Evolutionary conservation across 2,888 invertebrate species (phyloP).

Genomic region (Serrognathus titanus): DNA sequence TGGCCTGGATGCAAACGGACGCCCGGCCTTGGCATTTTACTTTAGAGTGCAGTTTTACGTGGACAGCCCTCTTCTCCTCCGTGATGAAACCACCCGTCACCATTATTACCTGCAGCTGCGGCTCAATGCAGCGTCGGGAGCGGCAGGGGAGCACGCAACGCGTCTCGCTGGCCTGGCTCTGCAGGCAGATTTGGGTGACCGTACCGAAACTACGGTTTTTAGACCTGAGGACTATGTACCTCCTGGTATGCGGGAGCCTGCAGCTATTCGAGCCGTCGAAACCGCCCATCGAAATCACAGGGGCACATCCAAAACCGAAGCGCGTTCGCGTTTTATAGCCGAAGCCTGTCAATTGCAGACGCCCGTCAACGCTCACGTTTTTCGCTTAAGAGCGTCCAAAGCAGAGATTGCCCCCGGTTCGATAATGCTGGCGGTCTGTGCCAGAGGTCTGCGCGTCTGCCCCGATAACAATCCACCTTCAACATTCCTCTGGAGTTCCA

Average conservation of each 20-base stretch:
- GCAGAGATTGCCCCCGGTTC: constrained; percentile 72
- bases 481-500: constrained; percentile 89
- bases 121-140: constrained; percentile 74
- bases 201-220: constrained; percentile 58
- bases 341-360: constrained; percentile 82
- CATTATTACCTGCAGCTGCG: constrained; percentile 94
- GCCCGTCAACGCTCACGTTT: constrained; percentile 84
- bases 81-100: constrained; percentile 88
- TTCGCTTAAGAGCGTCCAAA: constrained; percentile 72
- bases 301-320: constrained; percentile 74
- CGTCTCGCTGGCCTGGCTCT: constrained; percentile 83
- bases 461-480: constrained; percentile 71
- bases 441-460: constrained; percentile 86
- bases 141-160: constrained; percentile 62
- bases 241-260: constrained; percentile 57
- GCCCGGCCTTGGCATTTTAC: constrained; percentile 83
- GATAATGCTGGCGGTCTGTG: constrained; percentile 87
- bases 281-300: constrained; percentile 77
- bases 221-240: constrained; percentile 85
- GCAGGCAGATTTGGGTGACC: constrained; percentile 90
- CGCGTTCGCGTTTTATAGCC: constrained; percentile 83
- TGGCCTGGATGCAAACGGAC: constrained; percentile 86
- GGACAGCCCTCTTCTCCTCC: constrained; percentile 83
- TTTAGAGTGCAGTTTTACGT: constrained; percentile 93
- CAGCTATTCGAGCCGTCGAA: constrained; percentile 59